A percentile compares a stretch with the other conserved stretches of the same genome.
Conservation (phyloP, 2,888 invertebrate species). For the Leucoma salicis region DNA sequence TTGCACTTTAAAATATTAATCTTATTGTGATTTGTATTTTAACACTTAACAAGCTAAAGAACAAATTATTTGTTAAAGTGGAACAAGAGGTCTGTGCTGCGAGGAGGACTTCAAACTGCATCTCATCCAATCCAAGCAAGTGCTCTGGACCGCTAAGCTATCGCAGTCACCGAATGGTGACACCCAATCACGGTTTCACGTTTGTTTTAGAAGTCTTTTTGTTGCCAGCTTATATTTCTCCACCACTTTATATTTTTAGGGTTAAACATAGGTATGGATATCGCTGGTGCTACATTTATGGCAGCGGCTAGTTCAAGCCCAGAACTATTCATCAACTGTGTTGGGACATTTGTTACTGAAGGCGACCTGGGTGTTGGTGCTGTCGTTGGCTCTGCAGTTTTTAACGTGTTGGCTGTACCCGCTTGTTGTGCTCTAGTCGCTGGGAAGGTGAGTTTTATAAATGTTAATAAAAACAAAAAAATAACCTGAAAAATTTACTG, state of each 20-base stretch:
- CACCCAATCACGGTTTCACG: too few species aligned
- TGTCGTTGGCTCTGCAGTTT: constrained; percentile 89
- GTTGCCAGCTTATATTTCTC: too few species aligned
- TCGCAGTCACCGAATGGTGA: too few species aligned
- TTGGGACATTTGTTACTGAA: constrained; percentile 90
- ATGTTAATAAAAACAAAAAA: background rate
- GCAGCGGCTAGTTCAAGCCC: constrained; percentile 94
- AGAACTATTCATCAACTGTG: constrained; percentile 92
- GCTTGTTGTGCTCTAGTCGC: constrained; percentile 87
- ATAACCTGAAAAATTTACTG: background rate
- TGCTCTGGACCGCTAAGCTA: too few species aligned
- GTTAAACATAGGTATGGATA: constrained; percentile 86
- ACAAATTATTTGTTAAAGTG: too few species aligned
- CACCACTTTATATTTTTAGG: constrained; percentile 61
- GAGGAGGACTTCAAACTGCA: too few species aligned
- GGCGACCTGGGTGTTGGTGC: constrained; percentile 90
- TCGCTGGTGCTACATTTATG: constrained; percentile 96
- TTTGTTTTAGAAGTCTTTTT: too few species aligned
- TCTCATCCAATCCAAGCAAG: too few species aligned
- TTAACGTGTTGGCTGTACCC: constrained; percentile 89
- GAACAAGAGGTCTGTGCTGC: too few species aligned
- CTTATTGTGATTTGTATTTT: too few species aligned
- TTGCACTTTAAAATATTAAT: too few species aligned
- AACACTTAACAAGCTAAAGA: too few species aligned
- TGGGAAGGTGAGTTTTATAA: constrained; percentile 64